Evolutionary conservation across 2,888 invertebrate genomes (phyloP).

Genomic region (Drosophila colorata): DNA sequence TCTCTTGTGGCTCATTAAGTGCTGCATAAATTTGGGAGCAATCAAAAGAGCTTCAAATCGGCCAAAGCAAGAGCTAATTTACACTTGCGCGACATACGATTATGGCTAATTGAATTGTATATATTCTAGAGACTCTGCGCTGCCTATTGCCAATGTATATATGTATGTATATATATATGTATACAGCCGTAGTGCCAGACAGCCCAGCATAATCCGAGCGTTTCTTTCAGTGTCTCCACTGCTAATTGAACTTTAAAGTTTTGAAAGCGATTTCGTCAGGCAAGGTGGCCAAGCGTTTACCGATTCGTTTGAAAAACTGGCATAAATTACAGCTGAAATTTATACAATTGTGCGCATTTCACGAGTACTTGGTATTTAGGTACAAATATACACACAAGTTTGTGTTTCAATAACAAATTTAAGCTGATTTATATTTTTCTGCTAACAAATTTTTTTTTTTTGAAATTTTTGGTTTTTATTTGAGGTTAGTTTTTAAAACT

Average conservation of each 20-base stretch:
- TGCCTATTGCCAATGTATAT: slow-evolving; percentile 25
- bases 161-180: slow-evolving; percentile 4
- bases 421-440: not conserved
- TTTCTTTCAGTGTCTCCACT: slow-evolving; percentile 1
- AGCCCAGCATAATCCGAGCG: slow-evolving; percentile 28
- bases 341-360: not conserved
- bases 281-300: not conserved
- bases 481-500: slow-evolving; percentile 41
- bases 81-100: slow-evolving; percentile 27
- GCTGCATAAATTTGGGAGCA: slow-evolving; percentile 40
- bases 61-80: slow-evolving; percentile 42
- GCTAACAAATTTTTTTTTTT: too few species aligned
- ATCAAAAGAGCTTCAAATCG: slow-evolving; percentile 14
- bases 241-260: slow-evolving; percentile 16
- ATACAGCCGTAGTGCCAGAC: slow-evolving; percentile 4
- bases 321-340: not conserved
- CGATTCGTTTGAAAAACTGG: not conserved
- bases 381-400: too few species aligned
- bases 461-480: not conserved
- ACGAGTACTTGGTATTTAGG: not conserved
- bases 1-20: slow-evolving; percentile 11
- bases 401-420: not conserved
- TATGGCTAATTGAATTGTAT: slow-evolving; percentile 48
- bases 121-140: slow-evolving; percentile 34
- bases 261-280: not conserved